phyloP scores from a whole-genome alignment of 2,888 invertebrate species.

The Balanococcus diminutus region DNA sequence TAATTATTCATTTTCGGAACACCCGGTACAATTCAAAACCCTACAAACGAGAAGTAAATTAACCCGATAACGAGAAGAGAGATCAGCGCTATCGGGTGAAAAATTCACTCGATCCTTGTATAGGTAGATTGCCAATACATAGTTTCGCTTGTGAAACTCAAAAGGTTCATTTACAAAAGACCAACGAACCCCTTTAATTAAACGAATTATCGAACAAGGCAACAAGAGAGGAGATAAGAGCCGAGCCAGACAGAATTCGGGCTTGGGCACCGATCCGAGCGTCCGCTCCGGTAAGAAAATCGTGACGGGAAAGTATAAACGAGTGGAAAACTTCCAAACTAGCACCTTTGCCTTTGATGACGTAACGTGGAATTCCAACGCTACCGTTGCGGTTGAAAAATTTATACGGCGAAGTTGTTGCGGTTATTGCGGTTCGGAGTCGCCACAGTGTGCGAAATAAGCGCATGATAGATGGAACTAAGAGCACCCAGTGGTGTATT shows the following conservation, averaged over 20 bases:
- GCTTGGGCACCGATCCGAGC: not conserved
- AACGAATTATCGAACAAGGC: not conserved
- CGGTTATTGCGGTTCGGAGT: not conserved
- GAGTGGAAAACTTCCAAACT: not conserved
- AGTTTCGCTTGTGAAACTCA: not conserved
- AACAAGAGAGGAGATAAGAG: not conserved
- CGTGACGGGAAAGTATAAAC: constrained; percentile 7
- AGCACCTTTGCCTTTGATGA: not conserved
- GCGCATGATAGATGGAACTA: not conserved
- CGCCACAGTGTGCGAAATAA: not conserved
- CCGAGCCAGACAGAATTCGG: not conserved
- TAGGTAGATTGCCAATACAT: not conserved
- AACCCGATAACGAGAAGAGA: not conserved
- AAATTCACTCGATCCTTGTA: not conserved
- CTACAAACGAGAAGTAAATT: too few species aligned
- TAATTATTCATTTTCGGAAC: too few species aligned
- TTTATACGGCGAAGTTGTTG: constrained; percentile 31
- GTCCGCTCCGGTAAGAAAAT: not conserved
- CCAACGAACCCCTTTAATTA: constrained; percentile 13
- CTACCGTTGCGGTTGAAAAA: constrained; percentile 16
- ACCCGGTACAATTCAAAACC: too few species aligned
- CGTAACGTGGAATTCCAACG: not conserved
- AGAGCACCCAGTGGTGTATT: not conserved
- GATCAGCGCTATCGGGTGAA: not conserved
- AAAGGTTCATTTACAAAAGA: constrained; percentile 8